phyloP scores from a whole-genome alignment of 2,113 vertebrate species.

The Pimephales promelas region DNA sequence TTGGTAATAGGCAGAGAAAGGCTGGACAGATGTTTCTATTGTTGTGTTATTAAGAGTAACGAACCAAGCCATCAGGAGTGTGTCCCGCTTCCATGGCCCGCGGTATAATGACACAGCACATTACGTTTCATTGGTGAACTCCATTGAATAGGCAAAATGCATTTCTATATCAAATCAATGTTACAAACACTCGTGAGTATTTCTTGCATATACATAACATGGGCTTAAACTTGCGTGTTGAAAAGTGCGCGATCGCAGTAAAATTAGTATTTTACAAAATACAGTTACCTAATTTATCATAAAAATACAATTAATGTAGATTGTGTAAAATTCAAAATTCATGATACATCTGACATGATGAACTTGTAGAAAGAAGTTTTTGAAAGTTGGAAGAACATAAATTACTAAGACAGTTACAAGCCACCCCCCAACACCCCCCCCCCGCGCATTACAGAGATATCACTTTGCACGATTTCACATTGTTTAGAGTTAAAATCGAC shows the following conservation, averaged over 20 bases:
- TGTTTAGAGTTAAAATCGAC: slow-evolving; percentile 41
- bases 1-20: slow-evolving; percentile 39
- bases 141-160: slow-evolving; percentile 32
- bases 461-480: slow-evolving; percentile 25
- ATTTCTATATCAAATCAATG: not conserved
- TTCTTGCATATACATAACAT: not conserved
- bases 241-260: not conserved
- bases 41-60: slow-evolving; percentile 87
- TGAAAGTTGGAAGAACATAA: not conserved
- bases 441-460: not conserved
- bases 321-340: not conserved
- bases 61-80: slow-evolving; percentile 78
- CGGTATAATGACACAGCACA: slow-evolving; percentile 55
- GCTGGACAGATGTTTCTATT: slow-evolving; percentile 83
- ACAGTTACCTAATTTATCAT: not conserved
- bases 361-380: not conserved
- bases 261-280: not conserved
- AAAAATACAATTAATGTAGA: not conserved
- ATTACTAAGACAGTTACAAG: not conserved
- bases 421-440: not conserved
- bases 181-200: not conserved
- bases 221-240: not conserved
- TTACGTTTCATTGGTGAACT: slow-evolving; percentile 57
- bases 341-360: not conserved
- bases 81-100: slow-evolving; percentile 44